A percentile compares a stretch with the other conserved stretches of the same genome.
Conservation (phyloP, 1,140 invertebrate genomes). For the Drosophila simulans region DNA sequence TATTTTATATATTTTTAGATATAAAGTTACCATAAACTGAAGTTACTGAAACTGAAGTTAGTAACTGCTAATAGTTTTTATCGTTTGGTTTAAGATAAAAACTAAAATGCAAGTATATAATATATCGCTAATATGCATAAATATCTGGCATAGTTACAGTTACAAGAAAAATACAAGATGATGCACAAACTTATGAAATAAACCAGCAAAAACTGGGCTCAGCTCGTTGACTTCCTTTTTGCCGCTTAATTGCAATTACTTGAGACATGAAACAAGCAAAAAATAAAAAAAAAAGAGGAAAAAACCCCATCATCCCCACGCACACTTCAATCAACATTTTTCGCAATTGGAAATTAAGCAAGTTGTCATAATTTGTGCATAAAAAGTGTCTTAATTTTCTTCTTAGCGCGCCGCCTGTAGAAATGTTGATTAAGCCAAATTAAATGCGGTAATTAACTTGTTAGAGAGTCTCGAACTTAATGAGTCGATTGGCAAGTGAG, state of each 20-base stretch:
- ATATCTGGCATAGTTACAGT: constrained; percentile 27
- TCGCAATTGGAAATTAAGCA: constrained; percentile 64
- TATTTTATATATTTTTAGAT: not conserved
- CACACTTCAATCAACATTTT: constrained; percentile 24
- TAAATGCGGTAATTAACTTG: constrained; percentile 70
- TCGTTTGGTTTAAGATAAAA: not conserved
- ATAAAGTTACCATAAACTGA: not conserved
- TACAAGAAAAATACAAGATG: constrained; percentile 11
- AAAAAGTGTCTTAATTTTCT: constrained; percentile 32
- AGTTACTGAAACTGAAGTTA: too few species aligned
- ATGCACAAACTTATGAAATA: constrained; percentile 16
- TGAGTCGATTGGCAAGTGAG: constrained; percentile 20
- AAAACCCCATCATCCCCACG: constrained; percentile 1
- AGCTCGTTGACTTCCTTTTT: constrained; percentile 65
- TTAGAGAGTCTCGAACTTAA: constrained; percentile 32
- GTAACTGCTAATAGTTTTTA: not conserved
- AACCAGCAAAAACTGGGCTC: constrained; percentile 25
- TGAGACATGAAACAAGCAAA: constrained; percentile 55
- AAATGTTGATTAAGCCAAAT: constrained; percentile 63
- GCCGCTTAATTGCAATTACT: constrained; percentile 75
- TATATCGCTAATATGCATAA: not conserved
- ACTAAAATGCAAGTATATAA: too few species aligned
- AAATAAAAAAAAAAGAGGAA: not conserved
- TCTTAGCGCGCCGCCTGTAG: constrained; percentile 27
- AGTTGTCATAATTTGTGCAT: constrained; percentile 68